phyloP scores from a whole-genome alignment of 2,797 vertebrate genomes.

The Remorina albescens region DNA sequence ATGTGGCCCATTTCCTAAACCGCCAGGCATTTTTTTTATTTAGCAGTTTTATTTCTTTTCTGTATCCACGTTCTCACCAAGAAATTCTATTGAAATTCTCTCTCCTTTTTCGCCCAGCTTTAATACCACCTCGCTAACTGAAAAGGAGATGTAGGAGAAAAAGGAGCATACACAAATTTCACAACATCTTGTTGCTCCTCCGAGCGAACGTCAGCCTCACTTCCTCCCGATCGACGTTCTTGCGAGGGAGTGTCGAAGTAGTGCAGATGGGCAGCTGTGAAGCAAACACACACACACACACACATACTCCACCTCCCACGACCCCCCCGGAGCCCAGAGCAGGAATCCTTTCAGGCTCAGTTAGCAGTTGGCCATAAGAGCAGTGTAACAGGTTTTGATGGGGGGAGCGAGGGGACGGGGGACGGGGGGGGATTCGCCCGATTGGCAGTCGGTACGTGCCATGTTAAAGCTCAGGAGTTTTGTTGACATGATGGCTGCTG shows the following conservation, averaged over 20 bases:
- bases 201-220: conserved; percentile 22
- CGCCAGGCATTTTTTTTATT: neutral
- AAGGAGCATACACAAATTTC: conserved; percentile 14
- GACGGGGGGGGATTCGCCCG: neutral
- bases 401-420: neutral
- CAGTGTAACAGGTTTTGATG: conserved; percentile 39
- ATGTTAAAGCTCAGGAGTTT: conserved; percentile 25
- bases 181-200: conserved; percentile 37
- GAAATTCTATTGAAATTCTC: conserved; percentile 12
- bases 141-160: conserved; percentile 14
- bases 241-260: conserved; percentile 11
- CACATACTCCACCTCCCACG: no score
- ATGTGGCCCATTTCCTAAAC: neutral
- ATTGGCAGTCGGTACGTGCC: neutral
- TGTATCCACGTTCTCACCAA: neutral
- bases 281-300: no score
- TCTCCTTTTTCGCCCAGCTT: neutral
- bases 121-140: neutral
- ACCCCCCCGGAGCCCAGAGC: conserved; percentile 39
- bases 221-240: conserved; percentile 3
- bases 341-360: conserved; percentile 43
- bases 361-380: conserved; percentile 44
- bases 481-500: conserved; percentile 40
- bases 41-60: no score
- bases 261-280: conserved; percentile 52